Conservation (phyloP, 2,113 vertebrate species). For the Felis catus region DNA sequence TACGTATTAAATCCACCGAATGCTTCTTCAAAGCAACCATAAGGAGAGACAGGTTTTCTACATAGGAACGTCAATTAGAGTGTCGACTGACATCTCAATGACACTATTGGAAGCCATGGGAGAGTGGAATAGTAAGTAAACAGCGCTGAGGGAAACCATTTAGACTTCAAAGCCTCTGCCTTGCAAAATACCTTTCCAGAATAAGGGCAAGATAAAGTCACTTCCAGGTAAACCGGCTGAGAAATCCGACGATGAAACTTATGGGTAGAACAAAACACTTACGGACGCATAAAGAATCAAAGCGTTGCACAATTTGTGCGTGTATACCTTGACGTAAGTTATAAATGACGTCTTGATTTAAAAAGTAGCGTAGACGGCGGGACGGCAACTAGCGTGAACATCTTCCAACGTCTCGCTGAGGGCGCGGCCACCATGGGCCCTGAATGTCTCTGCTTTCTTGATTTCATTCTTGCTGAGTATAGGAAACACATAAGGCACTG, state of each 20-base stretch:
- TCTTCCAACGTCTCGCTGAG: too few species aligned
- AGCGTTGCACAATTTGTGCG: not conserved
- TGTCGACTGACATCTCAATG: not conserved
- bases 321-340: not conserved
- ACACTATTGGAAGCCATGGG: accelerated
- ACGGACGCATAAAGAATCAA: not conserved
- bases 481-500: accelerated
- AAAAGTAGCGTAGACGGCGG: not conserved
- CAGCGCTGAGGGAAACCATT: not conserved
- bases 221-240: not conserved
- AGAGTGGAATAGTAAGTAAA: too few species aligned
- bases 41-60: not conserved
- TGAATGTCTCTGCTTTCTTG: accelerated
- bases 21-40: not conserved
- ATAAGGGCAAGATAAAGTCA: not conserved
- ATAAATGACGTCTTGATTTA: not conserved
- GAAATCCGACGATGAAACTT: not conserved
- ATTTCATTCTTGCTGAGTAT: accelerated
- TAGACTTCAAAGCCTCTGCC: not conserved
- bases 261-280: not conserved
- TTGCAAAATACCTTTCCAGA: not conserved
- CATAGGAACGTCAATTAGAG: not conserved
- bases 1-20: not conserved
- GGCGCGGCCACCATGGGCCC: accelerated
- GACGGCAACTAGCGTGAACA: not conserved